A percentile compares a stretch with the other conserved stretches of the same genome.
Conservation (phyloP, 2,888 invertebrate genomes). For the Scelioninae gen. 2 region DNA sequence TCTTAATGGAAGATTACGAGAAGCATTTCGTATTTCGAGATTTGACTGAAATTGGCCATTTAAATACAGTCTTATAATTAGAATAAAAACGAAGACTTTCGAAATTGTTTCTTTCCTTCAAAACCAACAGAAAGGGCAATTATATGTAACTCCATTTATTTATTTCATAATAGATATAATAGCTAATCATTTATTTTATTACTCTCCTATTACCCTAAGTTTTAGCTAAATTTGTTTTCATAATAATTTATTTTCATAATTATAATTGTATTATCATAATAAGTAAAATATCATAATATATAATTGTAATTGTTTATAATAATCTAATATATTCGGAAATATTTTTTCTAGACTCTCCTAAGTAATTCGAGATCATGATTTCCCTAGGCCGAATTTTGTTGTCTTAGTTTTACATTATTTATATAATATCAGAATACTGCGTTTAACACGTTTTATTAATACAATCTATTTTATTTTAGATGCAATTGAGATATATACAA, state of each 20-base stretch:
- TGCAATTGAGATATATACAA: too few relatives aligned
- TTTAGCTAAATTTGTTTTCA: slow-evolving; percentile 71
- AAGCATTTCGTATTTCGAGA: slow-evolving; percentile 10
- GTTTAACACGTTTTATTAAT: too few relatives aligned
- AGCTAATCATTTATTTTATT: slow-evolving; percentile 74
- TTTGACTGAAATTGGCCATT: slow-evolving; percentile 48
- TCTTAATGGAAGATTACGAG: slow-evolving; percentile 37
- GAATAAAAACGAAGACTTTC: slow-evolving; percentile 27
- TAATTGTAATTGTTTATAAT: slow-evolving; percentile 70
- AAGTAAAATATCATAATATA: slow-evolving; percentile 55
- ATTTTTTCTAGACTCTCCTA: slow-evolving; percentile 63
- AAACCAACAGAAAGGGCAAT: slow-evolving; percentile 72
- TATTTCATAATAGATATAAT: slow-evolving; percentile 67
- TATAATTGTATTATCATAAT: slow-evolving; percentile 70
- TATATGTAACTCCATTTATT: slow-evolving; percentile 69
- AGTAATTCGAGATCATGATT: slow-evolving; percentile 65
- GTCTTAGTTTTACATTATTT: too few relatives aligned
- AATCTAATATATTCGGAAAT: slow-evolving; percentile 67
- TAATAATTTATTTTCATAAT: slow-evolving; percentile 72
- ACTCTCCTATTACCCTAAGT: slow-evolving; percentile 74
- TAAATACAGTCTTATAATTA: slow-evolving; percentile 41
- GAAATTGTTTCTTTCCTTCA: background rate
- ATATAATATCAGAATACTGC: too few relatives aligned
- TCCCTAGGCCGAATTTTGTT: slow-evolving; percentile 60
- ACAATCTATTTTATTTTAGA: too few relatives aligned